These are phyloP conservation scores for Emys orbicularis DNA, from an alignment of 2,797 vertebrate genomes.

Conservation along the genomic window DNA sequence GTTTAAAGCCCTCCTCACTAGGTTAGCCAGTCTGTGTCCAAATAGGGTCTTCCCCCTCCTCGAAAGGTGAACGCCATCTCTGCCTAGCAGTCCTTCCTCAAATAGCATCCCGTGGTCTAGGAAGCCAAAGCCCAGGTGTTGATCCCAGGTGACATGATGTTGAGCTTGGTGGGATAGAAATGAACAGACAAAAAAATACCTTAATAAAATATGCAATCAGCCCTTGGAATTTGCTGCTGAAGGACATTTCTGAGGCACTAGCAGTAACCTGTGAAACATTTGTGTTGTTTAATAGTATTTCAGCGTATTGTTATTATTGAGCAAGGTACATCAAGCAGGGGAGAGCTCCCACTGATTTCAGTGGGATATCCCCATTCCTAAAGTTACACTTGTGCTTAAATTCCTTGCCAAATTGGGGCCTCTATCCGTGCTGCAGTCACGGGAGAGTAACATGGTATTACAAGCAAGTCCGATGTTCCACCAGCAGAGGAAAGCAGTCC, in stretches of 20 bases:
- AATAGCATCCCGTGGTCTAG: no score
- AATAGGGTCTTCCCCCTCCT: no score
- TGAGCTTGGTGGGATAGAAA: constrained; percentile 59
- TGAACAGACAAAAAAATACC: constrained; percentile 64
- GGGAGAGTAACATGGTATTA: background rate
- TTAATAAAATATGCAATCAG: constrained; percentile 71
- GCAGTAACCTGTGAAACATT: background rate
- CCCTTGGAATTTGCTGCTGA: constrained; percentile 38
- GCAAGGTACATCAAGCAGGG: background rate
- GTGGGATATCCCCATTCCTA: background rate
- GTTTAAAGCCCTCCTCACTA: no score
- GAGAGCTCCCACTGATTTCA: background rate
- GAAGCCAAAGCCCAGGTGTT: no score
- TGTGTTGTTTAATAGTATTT: constrained; percentile 20
- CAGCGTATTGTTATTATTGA: background rate
- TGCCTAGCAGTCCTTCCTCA: no score
- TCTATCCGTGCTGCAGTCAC: background rate
- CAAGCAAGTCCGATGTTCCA: background rate
- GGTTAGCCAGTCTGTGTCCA: no score
- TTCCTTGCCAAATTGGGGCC: background rate
- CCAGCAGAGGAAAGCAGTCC: background rate
- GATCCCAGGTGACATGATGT: constrained; percentile 65
- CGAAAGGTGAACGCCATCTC: no score
- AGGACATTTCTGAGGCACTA: background rate
- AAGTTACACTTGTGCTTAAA: background rate